Percentiles rank a stretch among this genome's conserved stretches.
These are phyloP conservation scores for Andrena hattorfiana DNA, from an alignment of 2,888 invertebrate species.

Conservation along the genomic window DNA sequence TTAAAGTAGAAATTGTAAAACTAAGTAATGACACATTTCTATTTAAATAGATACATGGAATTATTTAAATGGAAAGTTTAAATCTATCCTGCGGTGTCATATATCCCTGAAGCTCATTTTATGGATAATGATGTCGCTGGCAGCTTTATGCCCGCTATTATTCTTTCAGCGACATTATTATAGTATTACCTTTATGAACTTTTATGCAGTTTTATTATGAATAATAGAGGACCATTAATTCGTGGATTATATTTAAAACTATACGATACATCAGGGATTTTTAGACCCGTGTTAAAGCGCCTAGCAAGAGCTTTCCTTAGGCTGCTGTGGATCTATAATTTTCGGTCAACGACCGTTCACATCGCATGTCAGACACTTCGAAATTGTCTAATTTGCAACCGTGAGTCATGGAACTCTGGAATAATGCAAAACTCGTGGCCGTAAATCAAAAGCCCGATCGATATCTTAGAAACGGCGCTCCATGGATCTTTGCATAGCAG, in stretches of 20 bases:
- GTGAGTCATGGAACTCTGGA: slow-evolving; percentile 14
- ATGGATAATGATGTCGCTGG: slow-evolving; percentile 7
- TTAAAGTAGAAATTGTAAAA: too few relatives aligned
- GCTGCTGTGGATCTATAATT: slow-evolving; percentile 18
- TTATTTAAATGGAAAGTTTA: not conserved
- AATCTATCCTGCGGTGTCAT: not conserved
- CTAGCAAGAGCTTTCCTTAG: not conserved
- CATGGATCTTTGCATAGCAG: slow-evolving; percentile 3
- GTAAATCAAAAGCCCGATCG: slow-evolving; percentile 25
- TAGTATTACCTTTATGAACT: not conserved
- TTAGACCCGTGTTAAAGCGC: not conserved
- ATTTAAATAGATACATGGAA: not conserved
- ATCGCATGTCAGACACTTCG: slow-evolving; percentile 47
- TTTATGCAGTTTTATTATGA: not conserved
- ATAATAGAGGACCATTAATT: slow-evolving; percentile 3
- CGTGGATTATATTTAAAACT: not conserved
- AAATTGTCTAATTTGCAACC: slow-evolving; percentile 41
- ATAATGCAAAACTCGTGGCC: slow-evolving; percentile 21
- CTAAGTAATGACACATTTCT: not conserved
- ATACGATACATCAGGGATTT: not conserved
- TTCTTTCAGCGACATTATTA: not conserved
- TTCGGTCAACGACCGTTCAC: slow-evolving; percentile 40
- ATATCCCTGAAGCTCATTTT: slow-evolving; percentile 1
- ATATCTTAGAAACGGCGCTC: slow-evolving; percentile 17
- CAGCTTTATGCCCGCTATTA: slow-evolving; percentile 8